A percentile compares a stretch with the other conserved stretches of the same genome.
These are phyloP conservation scores for Anarsia innoxiella DNA, from an alignment of 2,888 invertebrate species.

Conservation along the genomic window DNA sequence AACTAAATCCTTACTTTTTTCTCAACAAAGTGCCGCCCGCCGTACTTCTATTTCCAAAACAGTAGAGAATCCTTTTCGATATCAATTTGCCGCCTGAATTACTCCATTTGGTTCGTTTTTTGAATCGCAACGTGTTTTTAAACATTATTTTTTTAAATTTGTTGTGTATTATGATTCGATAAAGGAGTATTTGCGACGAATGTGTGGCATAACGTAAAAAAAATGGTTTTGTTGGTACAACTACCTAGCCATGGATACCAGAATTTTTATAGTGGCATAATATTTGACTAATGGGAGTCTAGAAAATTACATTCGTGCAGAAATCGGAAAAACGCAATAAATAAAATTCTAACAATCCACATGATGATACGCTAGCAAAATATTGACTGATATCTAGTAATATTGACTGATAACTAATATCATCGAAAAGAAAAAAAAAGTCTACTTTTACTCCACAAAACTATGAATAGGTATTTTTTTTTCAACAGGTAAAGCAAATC, in stretches of 20 bases:
- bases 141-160: slow-evolving; percentile 41
- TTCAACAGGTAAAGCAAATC: slow-evolving; percentile 6
- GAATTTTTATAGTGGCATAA: too few relatives aligned
- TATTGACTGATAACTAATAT: background rate
- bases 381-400: too few relatives aligned
- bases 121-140: slow-evolving; percentile 42
- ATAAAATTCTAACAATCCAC: too few relatives aligned
- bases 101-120: slow-evolving; percentile 45
- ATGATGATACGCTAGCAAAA: too few relatives aligned
- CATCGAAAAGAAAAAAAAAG: background rate
- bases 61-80: slow-evolving; percentile 70
- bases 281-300: too few relatives aligned
- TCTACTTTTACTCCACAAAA: too few relatives aligned
- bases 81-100: slow-evolving; percentile 68
- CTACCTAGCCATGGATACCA: too few relatives aligned
- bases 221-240: too few relatives aligned
- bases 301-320: too few relatives aligned
- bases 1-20: slow-evolving; percentile 46
- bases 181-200: slow-evolving; percentile 21
- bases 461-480: background rate
- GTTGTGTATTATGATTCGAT: slow-evolving; percentile 27
- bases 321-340: too few relatives aligned
- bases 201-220: too few relatives aligned
- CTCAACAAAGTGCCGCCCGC: slow-evolving; percentile 50
- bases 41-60: slow-evolving; percentile 65